A percentile compares a stretch with the other conserved stretches of the same genome.
Evolutionary conservation across 1,140 invertebrate genomes (phyloP).

Genomic region (Chelonus insularis): DNA sequence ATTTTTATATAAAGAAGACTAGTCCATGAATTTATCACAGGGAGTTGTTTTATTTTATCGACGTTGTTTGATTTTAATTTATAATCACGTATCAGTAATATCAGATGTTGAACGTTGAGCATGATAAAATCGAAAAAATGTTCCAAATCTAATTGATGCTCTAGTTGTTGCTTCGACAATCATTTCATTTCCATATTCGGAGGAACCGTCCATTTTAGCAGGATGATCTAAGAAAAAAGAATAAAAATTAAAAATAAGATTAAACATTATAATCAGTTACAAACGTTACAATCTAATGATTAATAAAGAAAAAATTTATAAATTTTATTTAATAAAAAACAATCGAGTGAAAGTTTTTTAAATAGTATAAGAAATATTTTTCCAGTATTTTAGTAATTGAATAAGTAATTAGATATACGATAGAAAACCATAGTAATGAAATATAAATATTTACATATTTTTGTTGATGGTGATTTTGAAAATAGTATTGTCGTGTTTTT

Average conservation of each 20-base stretch:
- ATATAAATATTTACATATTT: slow-evolving; percentile 44
- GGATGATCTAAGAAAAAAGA: slow-evolving; percentile 3
- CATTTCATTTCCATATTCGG: slow-evolving; percentile 17
- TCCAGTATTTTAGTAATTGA: no score
- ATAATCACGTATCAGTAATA: background rate
- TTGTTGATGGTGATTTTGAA: slow-evolving; percentile 43
- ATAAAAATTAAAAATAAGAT: background rate
- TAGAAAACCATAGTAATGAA: no score
- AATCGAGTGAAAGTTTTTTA: background rate
- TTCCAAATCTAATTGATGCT: slow-evolving; percentile 4
- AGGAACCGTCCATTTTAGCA: background rate
- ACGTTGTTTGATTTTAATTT: no score
- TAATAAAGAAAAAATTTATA: background rate
- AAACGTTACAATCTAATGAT: background rate
- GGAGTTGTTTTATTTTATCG: background rate
- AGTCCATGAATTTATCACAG: background rate
- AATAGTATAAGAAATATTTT: slow-evolving; percentile 17
- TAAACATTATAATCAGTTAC: background rate
- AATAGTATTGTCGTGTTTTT: slow-evolving; percentile 47
- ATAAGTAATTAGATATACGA: no score
- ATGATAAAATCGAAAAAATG: slow-evolving; percentile 8
- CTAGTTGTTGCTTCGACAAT: slow-evolving; percentile 9
- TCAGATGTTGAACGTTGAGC: background rate
- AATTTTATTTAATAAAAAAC: no score
- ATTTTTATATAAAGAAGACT: background rate